Evolutionary conservation across 2,888 invertebrate species (phyloP).

Genomic region (Cephus rjabovi): DNA sequence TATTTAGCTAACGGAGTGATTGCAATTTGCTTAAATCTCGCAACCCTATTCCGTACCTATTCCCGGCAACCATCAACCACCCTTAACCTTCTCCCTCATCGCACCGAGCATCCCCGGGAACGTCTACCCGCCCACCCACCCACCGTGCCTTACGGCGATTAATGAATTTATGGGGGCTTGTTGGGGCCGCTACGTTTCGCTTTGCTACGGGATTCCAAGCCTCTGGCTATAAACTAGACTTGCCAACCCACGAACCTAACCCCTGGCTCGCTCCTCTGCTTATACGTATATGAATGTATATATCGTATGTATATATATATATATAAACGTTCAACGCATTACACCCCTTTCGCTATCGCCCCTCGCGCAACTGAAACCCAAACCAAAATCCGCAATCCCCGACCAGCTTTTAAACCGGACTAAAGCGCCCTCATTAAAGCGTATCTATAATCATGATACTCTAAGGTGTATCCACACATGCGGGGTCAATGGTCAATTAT

Average conservation of each 20-base stretch:
- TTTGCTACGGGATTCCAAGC: slow-evolving; percentile 52
- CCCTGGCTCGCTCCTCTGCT: slow-evolving; percentile 31
- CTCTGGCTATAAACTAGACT: slow-evolving; percentile 55
- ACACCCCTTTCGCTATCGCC: slow-evolving; percentile 21
- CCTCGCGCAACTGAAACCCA: slow-evolving; percentile 14
- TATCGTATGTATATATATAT: neutral
- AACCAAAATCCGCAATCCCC: slow-evolving; percentile 25
- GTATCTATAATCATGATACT: slow-evolving; percentile 1
- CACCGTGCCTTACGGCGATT: slow-evolving; percentile 49
- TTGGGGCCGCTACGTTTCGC: slow-evolving; percentile 48
- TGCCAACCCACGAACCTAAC: slow-evolving; percentile 54
- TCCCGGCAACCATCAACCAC: neutral
- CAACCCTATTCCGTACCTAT: slow-evolving; percentile 33
- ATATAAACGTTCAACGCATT: slow-evolving; percentile 10
- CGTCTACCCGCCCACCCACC: slow-evolving; percentile 6
- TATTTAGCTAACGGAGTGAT: slow-evolving; percentile 58
- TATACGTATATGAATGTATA: neutral
- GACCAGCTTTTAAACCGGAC: slow-evolving; percentile 39
- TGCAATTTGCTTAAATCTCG: slow-evolving; percentile 59
- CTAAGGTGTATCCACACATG: neutral
- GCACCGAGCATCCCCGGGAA: neutral
- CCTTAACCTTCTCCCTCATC: neutral
- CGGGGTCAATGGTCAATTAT: neutral
- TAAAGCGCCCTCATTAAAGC: slow-evolving; percentile 32
- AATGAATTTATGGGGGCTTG: slow-evolving; percentile 58